A percentile compares a stretch with the other conserved stretches of the same genome.
Conservation (phyloP, 2,888 invertebrate genomes). For the Ferdinandea cuprea region DNA sequence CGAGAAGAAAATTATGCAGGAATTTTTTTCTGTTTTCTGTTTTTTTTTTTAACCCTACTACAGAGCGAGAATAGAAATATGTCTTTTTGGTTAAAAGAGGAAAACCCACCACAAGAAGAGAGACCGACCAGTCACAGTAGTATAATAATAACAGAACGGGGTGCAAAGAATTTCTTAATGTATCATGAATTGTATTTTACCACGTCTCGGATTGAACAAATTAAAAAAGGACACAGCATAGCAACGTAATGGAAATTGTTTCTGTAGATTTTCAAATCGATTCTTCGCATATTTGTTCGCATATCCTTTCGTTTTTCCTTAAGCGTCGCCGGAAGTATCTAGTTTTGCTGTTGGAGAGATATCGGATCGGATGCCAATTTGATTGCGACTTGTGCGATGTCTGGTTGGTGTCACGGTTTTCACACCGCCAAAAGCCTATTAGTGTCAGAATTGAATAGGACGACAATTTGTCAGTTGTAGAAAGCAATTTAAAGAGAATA, state of each 20-base stretch:
- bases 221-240: conserved; percentile 48
- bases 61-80: conserved; percentile 36
- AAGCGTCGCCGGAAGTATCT: conserved; percentile 28
- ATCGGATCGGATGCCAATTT: conserved; percentile 24
- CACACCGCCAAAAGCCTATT: conserved; percentile 21
- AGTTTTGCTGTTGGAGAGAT: conserved; percentile 18
- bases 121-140: no score
- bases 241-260: conserved; percentile 51
- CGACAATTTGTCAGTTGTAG: conserved; percentile 39
- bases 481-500: conserved; percentile 25
- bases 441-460: conserved; percentile 41
- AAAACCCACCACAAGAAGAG: no score
- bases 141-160: conserved; percentile 25
- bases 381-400: background rate
- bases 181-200: conserved; percentile 27
- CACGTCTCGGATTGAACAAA: conserved; percentile 33
- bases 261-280: conserved; percentile 45
- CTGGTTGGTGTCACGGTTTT: conserved; percentile 28
- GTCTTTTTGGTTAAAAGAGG: conserved; percentile 33
- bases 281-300: conserved; percentile 29
- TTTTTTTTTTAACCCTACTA: conserved; percentile 66
- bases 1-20: conserved; percentile 69
- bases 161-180: conserved; percentile 41
- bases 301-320: background rate
- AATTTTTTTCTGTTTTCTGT: no score